These are phyloP conservation scores for Amaurobius ferox DNA, from an alignment of 2,888 invertebrate genomes.

Conservation along the genomic window DNA sequence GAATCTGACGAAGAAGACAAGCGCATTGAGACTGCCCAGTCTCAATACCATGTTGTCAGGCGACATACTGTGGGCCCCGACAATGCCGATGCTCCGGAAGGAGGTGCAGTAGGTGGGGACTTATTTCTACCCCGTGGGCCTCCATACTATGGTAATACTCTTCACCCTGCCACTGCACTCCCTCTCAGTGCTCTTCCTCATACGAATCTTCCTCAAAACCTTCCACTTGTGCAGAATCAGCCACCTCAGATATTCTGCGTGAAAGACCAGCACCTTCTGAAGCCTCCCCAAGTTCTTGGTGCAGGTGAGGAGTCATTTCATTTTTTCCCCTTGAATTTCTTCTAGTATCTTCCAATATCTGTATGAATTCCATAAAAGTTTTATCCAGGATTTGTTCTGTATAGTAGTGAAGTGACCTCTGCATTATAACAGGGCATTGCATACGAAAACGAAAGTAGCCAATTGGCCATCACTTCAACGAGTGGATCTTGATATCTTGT, in stretches of 20 bases:
- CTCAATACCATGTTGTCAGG: conserved; percentile 82
- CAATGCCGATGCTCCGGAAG: conserved; percentile 82
- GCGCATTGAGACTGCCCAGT: conserved; percentile 77
- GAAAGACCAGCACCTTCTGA: conserved; percentile 94
- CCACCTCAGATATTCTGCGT: conserved; percentile 90
- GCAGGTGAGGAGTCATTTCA: too few species aligned
- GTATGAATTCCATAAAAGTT: too few species aligned
- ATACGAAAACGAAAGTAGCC: too few species aligned
- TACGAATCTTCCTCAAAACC: conserved; percentile 89
- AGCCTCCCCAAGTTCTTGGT: conserved; percentile 91
- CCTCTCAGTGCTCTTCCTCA: conserved; percentile 82
- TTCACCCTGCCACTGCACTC: conserved; percentile 60
- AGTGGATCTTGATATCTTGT: too few species aligned
- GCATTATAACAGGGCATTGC: too few species aligned
- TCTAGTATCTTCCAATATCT: too few species aligned
- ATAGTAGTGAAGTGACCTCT: too few species aligned
- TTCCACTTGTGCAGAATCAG: conserved; percentile 89
- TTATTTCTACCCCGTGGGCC: conserved; percentile 62
- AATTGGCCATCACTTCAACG: too few species aligned
- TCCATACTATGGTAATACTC: conserved; percentile 49
- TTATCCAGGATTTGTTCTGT: too few species aligned
- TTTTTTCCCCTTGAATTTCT: too few species aligned
- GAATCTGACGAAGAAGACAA: conserved; percentile 77
- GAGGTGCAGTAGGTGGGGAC: conserved; percentile 48
- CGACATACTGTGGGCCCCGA: conserved; percentile 96